Evolutionary conservation across 2,888 invertebrate species (phyloP), one percentile per base, ranked within the genome.

Genomic region (Tribolium freemani): DNA sequence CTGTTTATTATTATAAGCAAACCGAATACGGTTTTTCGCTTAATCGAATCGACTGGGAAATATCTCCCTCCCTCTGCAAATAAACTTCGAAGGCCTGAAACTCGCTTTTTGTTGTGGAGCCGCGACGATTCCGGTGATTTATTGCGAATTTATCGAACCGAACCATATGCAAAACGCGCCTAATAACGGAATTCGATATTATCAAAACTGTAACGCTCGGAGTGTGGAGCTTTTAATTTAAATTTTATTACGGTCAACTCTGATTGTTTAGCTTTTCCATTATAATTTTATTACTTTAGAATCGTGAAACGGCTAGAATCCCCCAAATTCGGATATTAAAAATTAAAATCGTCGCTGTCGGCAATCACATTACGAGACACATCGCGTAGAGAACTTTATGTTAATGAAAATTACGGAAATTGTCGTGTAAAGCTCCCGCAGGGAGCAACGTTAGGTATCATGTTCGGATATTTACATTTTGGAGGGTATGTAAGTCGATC

Each of bases 231-330:
- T 45, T 64, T 64, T 16, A 64, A 64, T 64, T 64, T 64, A 64
- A 54, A 64, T 64, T 64, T 64, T 64, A 64, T 64, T 53, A 64
- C 44, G 64, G 64, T 64, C 64, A 63, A 44, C 53, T 64, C 30
- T 64, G 53, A 64, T 64, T 64, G 64, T 64, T 64, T 64, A 64
- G 54, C 64, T 53, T 9, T 64, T 53, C 54, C 30, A 54, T 64
- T 64, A 64, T 64, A 45, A 54, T 64, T 64, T 64, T 64, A 64
- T 64, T 64, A 64, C 64, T 31, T 10, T 31, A 13, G 21, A 54
- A 54, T 9, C 51, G 50, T 48, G 30, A 61, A 61, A 61, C 48
- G 30, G 5, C 11, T 30, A 6, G 57, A 57, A 57, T 44, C 16
- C 20, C 45, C 46, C 9, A 51, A 64, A 64, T 53, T 64, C 64